phyloP scores from a whole-genome alignment of 2,888 invertebrate species.

The Epirrita christyi region DNA sequence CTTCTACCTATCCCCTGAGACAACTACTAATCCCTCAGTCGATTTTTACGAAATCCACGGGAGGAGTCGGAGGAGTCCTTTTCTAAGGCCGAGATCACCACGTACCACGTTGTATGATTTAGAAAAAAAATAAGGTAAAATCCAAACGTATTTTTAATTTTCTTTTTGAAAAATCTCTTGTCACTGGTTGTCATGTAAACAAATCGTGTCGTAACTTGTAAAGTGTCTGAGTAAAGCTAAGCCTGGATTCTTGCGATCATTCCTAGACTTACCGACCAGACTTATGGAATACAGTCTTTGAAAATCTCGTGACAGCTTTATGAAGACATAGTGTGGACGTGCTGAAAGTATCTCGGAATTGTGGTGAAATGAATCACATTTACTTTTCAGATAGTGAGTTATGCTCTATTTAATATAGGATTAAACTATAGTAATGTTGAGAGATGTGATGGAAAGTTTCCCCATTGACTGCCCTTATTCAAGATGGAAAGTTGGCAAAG shows the following conservation, averaged over 20 bases:
- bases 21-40: no score
- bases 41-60: no score
- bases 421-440: conserved; percentile 9
- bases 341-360: conserved; percentile 19
- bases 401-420: conserved; percentile 9
- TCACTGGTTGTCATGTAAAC: no score
- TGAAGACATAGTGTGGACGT: conserved; percentile 33
- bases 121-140: no score
- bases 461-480: neutral
- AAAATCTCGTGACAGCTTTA: conserved; percentile 37
- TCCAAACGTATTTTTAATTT: no score
- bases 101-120: no score
- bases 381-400: conserved; percentile 21
- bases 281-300: conserved; percentile 36
- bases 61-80: no score
- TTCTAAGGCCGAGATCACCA: no score
- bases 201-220: conserved; percentile 8
- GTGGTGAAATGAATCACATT: conserved; percentile 25
- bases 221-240: conserved; percentile 10
- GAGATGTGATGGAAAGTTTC: neutral
- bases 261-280: conserved; percentile 34
- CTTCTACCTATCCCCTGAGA: no score
- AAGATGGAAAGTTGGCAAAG: no score
- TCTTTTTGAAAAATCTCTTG: no score
- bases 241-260: conserved; percentile 34